These are phyloP conservation scores for Notothenia coriiceps DNA, from an alignment of 2,113 vertebrate species.

Conservation along the genomic window DNA sequence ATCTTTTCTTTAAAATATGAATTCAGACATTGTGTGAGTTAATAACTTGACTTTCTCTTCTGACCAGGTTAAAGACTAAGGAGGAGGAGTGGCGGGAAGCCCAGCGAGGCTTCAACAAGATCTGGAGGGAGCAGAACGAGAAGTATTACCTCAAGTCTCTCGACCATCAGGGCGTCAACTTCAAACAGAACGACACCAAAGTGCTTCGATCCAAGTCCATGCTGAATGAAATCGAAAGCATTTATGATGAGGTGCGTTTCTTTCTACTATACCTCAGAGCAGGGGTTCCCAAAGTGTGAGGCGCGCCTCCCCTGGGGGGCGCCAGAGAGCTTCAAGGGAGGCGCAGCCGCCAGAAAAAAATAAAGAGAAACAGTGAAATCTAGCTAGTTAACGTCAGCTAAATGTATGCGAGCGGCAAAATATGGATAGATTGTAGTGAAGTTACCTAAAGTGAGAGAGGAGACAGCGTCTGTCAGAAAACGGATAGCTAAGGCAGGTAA, in stretches of 20 bases:
- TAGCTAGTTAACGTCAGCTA: too few species aligned
- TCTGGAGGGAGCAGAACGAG: constrained; percentile 99
- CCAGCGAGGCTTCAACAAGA: constrained; percentile 98
- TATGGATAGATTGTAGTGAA: too few species aligned
- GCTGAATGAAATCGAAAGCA: constrained; percentile 98
- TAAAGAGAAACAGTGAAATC: too few species aligned
- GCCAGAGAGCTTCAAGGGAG: too few species aligned
- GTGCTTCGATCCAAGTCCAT: constrained; percentile 96
- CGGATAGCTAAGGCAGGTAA: too few species aligned
- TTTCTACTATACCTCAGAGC: neutral
- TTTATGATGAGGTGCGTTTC: constrained; percentile 95
- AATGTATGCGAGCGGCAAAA: too few species aligned
- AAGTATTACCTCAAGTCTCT: constrained; percentile 99
- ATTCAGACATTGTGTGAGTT: neutral
- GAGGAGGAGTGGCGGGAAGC: constrained; percentile 99
- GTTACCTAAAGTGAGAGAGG: too few species aligned
- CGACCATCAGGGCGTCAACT: constrained; percentile 99
- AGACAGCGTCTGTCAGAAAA: too few species aligned
- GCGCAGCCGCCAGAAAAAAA: too few species aligned
- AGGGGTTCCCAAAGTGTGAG: too few species aligned
- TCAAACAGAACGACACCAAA: constrained; percentile 99
- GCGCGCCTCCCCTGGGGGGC: too few species aligned
- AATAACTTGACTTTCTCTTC: neutral
- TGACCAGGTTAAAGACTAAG: constrained; percentile 94
- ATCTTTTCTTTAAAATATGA: neutral